Base-by-base conservation (phyloP, 2,797 vertebrate genomes). In the Crenichthys baileyi region DNA sequence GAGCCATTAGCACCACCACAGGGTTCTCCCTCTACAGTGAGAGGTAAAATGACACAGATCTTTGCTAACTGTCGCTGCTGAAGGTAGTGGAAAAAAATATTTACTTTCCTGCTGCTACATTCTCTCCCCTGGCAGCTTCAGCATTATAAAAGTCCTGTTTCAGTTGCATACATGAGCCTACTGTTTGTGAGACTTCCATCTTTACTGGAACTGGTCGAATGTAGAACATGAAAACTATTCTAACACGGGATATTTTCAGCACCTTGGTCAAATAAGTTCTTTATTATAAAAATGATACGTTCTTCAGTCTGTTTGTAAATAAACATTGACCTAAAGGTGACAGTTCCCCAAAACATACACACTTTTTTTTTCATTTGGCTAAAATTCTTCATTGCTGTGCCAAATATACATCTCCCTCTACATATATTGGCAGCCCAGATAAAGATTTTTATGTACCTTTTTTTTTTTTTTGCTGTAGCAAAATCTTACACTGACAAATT, bases 81-180 rank as follows among this genome's bases (percentile, higher is more conserved):
- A 13, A 73, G 22, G 20, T 31, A 44, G n/a, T 1, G 1, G 20
- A 22, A 70, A 77, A 7, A 80, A 55, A 74, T 65, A 81, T 79
- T 56, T 29, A 31, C 26, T 11, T 51, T 55, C 31, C 41, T 58
- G 31, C 15, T 50, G 36, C 26, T 31, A n/a, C 72, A n/a, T 11
- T 24, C 5, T 74, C 4, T 46, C 16, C 24, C 41, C n/a, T 5
- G 7, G 16, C n/a, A 74, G 56, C 15, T 29, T 24, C 26, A 63
- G 58, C 22, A 15, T 63, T 20, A 22, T 22, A 67, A 22, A 44
- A 55, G 22, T 53, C 2, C 1, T 2, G 12, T 31, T 2, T 31
- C 15, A 51, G 22, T 53, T 80, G 31, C 76, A n/a, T 39, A 24
- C 11, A 31, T 11, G 22, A 5, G 5, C 9, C 1, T 51, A 6